Evolutionary conservation across 2,797 vertebrate species (phyloP).

Genomic region (Rhadinocentrus ornatus): DNA sequence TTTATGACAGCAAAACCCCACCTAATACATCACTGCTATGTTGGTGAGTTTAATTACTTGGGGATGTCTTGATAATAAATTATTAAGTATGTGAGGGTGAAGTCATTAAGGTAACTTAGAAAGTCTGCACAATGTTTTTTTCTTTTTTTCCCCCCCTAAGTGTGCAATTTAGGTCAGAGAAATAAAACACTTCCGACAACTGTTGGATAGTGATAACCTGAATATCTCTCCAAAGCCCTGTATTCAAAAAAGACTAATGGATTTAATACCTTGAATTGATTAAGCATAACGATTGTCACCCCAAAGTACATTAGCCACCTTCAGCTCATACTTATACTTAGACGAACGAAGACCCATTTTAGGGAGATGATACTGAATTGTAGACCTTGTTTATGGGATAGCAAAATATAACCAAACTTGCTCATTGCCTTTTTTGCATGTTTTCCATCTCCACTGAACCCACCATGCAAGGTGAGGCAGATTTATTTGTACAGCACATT

Average conservation of each 20-base stretch:
- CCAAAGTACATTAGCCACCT: constrained; percentile 48
- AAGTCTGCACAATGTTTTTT: constrained; percentile 37
- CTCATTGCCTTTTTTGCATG: not conserved
- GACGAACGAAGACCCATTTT: constrained; percentile 2
- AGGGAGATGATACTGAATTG: constrained; percentile 20
- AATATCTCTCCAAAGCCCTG: constrained; percentile 36
- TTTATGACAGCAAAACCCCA: constrained; percentile 19
- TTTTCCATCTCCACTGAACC: not conserved
- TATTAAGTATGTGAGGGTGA: constrained; percentile 46
- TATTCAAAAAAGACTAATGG: constrained; percentile 1
- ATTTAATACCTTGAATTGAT: constrained; percentile 51
- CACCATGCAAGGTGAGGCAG: no score
- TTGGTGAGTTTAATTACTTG: constrained; percentile 58
- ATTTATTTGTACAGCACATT: no score
- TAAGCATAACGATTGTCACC: constrained; percentile 53
- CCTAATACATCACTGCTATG: constrained; percentile 47
- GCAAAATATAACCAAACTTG: constrained; percentile 12
- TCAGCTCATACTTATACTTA: constrained; percentile 19
- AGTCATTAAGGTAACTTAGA: constrained; percentile 41
- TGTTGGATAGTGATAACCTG: constrained; percentile 22
- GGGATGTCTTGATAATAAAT: constrained; percentile 60
- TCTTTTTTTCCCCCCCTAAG: constrained; percentile 6
- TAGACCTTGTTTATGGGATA: constrained; percentile 33
- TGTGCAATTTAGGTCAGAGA: constrained; percentile 26
- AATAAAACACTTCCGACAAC: constrained; percentile 4